Percentiles rank a stretch among this genome's conserved stretches.
phyloP scores from a whole-genome alignment of 2,113 vertebrate genomes.

The Sceloporus tristichus region DNA sequence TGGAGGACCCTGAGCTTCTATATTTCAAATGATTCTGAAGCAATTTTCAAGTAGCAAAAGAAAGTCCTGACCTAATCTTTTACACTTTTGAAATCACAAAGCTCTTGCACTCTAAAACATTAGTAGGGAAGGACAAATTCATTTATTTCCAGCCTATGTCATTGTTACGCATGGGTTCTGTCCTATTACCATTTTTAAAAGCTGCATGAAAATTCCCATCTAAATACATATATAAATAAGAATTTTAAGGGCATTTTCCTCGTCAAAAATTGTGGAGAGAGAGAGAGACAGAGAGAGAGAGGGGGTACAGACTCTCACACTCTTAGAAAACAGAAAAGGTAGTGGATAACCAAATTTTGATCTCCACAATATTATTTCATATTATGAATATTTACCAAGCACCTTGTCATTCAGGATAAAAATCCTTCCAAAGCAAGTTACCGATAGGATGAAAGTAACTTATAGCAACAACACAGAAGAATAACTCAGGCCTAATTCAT shows the following conservation, averaged over 20 bases:
- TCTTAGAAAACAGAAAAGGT: not conserved
- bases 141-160: not conserved
- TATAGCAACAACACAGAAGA: no score
- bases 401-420: no score
- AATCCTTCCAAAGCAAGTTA: no score
- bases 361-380: no score
- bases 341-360: not conserved
- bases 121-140: not conserved
- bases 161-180: not conserved
- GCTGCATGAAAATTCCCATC: not conserved
- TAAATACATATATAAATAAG: no score
- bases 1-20: not conserved
- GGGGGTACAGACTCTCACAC: no score
- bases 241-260: not conserved
- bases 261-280: not conserved
- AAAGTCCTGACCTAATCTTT: not conserved
- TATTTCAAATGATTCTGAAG: not conserved
- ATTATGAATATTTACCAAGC: no score
- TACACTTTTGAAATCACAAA: not conserved
- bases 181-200: not conserved
- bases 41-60: not conserved
- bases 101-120: not conserved
- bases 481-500: no score
- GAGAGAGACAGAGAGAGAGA: no score
- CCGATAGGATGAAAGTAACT: no score